Base-by-base conservation (phyloP, 2,797 vertebrate species). In the Enteromius anoplus region DNA sequence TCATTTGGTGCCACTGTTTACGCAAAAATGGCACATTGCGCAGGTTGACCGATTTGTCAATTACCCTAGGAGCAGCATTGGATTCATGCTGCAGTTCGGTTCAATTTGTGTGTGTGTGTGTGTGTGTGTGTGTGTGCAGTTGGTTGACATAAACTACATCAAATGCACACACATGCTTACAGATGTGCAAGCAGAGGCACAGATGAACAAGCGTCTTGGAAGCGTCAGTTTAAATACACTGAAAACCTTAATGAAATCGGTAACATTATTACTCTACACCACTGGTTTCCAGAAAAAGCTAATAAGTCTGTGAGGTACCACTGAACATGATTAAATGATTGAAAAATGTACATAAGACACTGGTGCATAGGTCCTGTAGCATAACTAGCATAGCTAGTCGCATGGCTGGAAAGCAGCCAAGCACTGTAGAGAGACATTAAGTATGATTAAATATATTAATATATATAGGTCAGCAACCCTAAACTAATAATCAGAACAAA, bases 101-200 rank as follows among this genome's bases (percentile, higher is more conserved):
- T 37, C 34, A 32, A 34, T 15, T 29, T 64, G 29, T 32, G 5
- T 64, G 26, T 29, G 60, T 26, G 58, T 60, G 10, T 60, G n/a
- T 60, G n/a, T 58, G 19, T n/a, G 53, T 58, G n/a, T 34, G 26
- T 51, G 45, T 53, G 49, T 73, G 45, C 32, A 71, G 47, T 19
- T 9, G 3, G 26, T 73, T n/a, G 19, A 75, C 49, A 55, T 32
- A 73, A 53, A 37, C 45, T 19, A 21, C 51, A 75, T 40, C 21
- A 75, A 55, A 58, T 58, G 21, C 32, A 75, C 51, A 75, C 32
- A 75, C 32, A 75, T 34, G 17, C 34, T 75, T 58, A 29, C 75
- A 76, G 55, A 62, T 76, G 37, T 60, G 55, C 37, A 62, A 42
- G 73, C 55, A 76, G 37, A 42, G 21, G 37, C 73, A 62, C 73